phyloP scores from a whole-genome alignment of 1,140 invertebrate species.

The Cydia splendana region DNA sequence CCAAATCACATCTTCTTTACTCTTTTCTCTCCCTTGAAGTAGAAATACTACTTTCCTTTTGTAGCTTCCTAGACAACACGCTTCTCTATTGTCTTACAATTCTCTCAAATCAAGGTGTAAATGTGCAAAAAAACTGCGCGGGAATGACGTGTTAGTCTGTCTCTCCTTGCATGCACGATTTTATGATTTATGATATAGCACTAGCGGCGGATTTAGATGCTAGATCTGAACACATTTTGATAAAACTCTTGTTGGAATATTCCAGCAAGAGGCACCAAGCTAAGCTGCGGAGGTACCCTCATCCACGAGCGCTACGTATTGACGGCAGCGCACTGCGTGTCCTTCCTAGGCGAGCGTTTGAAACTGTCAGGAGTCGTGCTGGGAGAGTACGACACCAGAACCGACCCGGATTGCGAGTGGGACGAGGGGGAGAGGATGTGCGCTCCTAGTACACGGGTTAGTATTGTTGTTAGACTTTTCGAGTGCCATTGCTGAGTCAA shows the following conservation, averaged over 20 bases:
- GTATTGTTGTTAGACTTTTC: background rate
- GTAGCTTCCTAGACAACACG: too few species aligned
- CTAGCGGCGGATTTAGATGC: too few species aligned
- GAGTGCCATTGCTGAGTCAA: background rate
- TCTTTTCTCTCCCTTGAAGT: too few species aligned
- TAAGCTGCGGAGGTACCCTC: constrained; percentile 84
- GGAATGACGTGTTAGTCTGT: too few species aligned
- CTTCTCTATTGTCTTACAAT: too few species aligned
- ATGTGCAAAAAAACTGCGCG: too few species aligned
- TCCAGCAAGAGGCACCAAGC: constrained; percentile 69
- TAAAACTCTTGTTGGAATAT: constrained; percentile 33
- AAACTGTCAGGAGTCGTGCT: constrained; percentile 79
- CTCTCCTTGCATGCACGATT: too few species aligned
- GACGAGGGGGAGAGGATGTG: background rate
- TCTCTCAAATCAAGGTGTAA: too few species aligned
- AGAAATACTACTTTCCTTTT: too few species aligned
- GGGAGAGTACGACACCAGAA: constrained; percentile 83
- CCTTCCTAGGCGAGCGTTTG: constrained; percentile 60
- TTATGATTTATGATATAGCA: too few species aligned
- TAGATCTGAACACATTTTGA: too few species aligned
- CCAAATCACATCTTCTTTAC: too few species aligned
- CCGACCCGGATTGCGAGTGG: constrained; percentile 80
- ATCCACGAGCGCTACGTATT: constrained; percentile 84
- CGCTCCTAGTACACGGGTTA: background rate
- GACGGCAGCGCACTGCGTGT: constrained; percentile 86